These are phyloP conservation scores for Alaudala cheleensis DNA, from an alignment of 2,113 vertebrate species.

Conservation along the genomic window DNA sequence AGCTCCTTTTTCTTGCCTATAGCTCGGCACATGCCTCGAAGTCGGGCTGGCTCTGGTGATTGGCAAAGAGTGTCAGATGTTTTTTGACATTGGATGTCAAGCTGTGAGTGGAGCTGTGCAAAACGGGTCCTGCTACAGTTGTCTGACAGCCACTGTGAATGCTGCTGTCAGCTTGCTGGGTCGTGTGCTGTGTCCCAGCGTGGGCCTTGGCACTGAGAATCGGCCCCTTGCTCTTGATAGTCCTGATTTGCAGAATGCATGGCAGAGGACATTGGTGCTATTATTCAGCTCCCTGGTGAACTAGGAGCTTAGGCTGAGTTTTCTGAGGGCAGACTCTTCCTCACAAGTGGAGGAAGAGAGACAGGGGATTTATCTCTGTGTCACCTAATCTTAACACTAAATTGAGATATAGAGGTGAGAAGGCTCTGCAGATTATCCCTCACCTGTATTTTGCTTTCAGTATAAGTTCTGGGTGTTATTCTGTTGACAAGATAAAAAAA, in stretches of 20 bases:
- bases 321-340: neutral
- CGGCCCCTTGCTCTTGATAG: neutral
- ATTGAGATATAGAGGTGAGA: neutral
- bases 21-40: neutral
- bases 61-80: neutral
- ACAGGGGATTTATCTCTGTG: neutral
- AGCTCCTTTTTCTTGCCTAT: neutral
- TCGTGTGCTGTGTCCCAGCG: accelerated
- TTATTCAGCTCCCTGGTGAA: neutral
- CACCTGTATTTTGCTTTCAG: neutral
- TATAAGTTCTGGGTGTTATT: neutral
- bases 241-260: neutral
- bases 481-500: neutral
- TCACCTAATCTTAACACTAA: neutral
- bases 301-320: neutral
- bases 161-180: neutral
- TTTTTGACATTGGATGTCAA: neutral
- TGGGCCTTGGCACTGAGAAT: neutral
- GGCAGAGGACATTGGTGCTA: neutral
- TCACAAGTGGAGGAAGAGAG: neutral
- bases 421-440: accelerated
- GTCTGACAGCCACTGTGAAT: neutral
- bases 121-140: neutral
- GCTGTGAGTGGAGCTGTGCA: neutral
- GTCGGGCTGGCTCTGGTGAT: neutral